Conservation (phyloP, 2,888 invertebrate species). For the Epicampocera succincta region DNA sequence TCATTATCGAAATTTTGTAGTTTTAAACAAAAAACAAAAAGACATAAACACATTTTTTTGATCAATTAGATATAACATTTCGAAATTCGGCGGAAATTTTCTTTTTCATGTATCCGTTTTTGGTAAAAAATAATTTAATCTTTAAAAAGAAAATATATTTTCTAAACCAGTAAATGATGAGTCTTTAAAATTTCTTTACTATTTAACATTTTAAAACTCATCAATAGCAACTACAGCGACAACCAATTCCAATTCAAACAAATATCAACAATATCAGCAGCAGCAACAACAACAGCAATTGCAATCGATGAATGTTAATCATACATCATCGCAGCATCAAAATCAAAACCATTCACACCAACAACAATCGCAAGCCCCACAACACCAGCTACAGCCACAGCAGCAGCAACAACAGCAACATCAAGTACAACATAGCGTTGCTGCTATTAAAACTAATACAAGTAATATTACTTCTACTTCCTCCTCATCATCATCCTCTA, state of each 20-base stretch:
- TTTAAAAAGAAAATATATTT: neutral
- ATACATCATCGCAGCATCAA: conserved; percentile 63
- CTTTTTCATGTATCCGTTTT: no score
- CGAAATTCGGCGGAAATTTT: no score
- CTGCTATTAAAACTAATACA: conserved; percentile 70
- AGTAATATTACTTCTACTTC: conserved; percentile 63
- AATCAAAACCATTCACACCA: conserved; percentile 70
- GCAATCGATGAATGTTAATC: conserved; percentile 63
- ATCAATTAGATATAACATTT: no score
- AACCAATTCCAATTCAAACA: conserved; percentile 82
- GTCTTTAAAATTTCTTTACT: conserved; percentile 35
- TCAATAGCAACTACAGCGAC: conserved; percentile 80
- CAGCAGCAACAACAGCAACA: conserved; percentile 70
- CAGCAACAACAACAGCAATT: conserved; percentile 71
- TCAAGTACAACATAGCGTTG: conserved; percentile 69
- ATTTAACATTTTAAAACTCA: conserved; percentile 36
- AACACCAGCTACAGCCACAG: conserved; percentile 69
- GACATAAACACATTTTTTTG: no score
- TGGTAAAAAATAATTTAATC: no score
- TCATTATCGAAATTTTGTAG: no score
- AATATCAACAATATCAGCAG: conserved; percentile 77
- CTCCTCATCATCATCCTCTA: conserved; percentile 60
- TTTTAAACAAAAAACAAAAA: no score
- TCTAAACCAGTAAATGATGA: neutral
- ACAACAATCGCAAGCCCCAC: conserved; percentile 82